Conservation (phyloP, 2,797 vertebrate genomes). For the Sternarchorhynchus goeldii region DNA sequence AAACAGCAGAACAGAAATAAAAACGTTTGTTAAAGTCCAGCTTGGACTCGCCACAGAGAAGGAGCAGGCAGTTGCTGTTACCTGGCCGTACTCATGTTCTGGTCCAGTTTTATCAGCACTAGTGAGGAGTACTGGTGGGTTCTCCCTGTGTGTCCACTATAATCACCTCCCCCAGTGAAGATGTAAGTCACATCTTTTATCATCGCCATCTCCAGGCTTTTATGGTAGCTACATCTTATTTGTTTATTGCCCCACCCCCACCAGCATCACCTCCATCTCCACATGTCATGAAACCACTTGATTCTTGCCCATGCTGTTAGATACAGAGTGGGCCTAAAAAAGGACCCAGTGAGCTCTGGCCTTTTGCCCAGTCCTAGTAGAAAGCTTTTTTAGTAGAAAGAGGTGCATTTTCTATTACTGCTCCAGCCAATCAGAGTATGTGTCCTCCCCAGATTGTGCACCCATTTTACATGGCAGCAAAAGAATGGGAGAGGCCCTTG, state of each 20-base stretch:
- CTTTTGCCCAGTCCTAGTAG: conserved; percentile 21
- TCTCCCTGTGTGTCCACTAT: conserved; percentile 22
- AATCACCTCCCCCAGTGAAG: conserved; percentile 19
- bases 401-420: conserved; percentile 23
- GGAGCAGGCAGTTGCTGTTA: conserved; percentile 42
- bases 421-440: conserved; percentile 30
- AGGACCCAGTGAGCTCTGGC: conserved; percentile 40
- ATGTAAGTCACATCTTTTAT: conserved; percentile 39
- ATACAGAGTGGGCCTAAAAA: conserved; percentile 46
- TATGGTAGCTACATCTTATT: conserved; percentile 33
- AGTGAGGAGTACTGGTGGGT: conserved; percentile 10
- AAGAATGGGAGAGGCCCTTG: conserved; percentile 17
- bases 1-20: conserved; percentile 30
- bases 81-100: conserved; percentile 15
- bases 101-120: conserved; percentile 15
- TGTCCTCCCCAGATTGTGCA: not conserved
- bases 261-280: conserved; percentile 1
- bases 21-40: conserved; percentile 30
- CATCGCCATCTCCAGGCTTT: conserved; percentile 43
- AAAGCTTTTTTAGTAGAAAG: conserved; percentile 3
- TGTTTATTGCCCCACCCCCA: conserved; percentile 24
- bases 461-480: not conserved
- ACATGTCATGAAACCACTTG: conserved; percentile 31
- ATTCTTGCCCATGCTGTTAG: conserved; percentile 40
- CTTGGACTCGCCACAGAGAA: conserved; percentile 40